phyloP scores from a whole-genome alignment of 2,888 invertebrate genomes.

The Clusia tigrina region DNA sequence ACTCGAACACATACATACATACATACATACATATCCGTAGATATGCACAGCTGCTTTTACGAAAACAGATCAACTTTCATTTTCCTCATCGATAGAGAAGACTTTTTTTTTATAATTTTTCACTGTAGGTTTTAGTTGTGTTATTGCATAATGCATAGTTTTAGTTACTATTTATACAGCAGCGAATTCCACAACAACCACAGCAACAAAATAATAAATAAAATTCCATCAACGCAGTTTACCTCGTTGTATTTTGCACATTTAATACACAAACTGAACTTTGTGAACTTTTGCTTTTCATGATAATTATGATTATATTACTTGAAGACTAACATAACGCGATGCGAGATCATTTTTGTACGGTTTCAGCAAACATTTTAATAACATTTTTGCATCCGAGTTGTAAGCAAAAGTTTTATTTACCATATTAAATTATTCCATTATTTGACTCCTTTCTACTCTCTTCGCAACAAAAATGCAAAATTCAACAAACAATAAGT shows the following conservation, averaged over 20 bases:
- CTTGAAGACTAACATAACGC: background rate
- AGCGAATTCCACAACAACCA: too few species aligned
- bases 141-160: background rate
- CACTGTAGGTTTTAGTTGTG: background rate
- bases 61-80: conserved; percentile 1
- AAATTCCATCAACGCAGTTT: conserved; percentile 5
- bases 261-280: conserved; percentile 13
- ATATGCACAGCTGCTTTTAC: background rate
- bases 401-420: too few species aligned
- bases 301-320: background rate
- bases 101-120: too few species aligned
- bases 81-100: background rate
- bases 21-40: background rate
- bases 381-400: too few species aligned
- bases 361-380: too few species aligned
- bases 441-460: too few species aligned
- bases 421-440: too few species aligned
- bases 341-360: background rate
- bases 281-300: conserved; percentile 20
- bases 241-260: conserved; percentile 1
- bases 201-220: conserved; percentile 7
- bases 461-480: too few species aligned
- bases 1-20: background rate
- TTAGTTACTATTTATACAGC: conserved; percentile 1
- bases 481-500: too few species aligned